Evolutionary conservation across 1,140 invertebrate genomes (phyloP).

Genomic region (Vollenhovia emeryi): DNA sequence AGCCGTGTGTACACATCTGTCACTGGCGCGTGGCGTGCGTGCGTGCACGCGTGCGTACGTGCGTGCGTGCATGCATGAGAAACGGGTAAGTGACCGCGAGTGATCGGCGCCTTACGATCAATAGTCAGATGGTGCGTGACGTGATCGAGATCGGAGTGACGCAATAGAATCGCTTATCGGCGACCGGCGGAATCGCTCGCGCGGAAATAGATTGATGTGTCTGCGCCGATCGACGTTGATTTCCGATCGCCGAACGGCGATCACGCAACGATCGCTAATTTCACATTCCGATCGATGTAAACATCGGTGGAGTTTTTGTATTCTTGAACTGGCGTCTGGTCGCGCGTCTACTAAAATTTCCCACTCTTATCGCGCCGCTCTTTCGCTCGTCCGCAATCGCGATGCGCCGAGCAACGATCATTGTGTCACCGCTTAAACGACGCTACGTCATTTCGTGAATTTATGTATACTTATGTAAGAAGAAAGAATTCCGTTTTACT

Average conservation of each 20-base stretch:
- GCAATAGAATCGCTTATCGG: slow-evolving; percentile 53
- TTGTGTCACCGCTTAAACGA: neutral
- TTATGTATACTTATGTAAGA: neutral
- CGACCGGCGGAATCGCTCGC: neutral
- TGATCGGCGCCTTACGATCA: slow-evolving; percentile 62
- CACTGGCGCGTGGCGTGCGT: neutral
- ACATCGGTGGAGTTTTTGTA: neutral
- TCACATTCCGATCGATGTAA: slow-evolving; percentile 2
- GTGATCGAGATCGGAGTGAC: slow-evolving; percentile 44
- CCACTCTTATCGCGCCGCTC: neutral
- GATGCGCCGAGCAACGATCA: neutral
- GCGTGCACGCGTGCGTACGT: neutral
- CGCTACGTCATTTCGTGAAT: neutral
- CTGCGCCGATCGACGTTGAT: neutral
- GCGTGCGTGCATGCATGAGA: neutral
- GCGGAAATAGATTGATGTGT: slow-evolving; percentile 38
- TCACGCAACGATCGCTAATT: slow-evolving; percentile 3
- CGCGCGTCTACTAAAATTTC: slow-evolving; percentile 20
- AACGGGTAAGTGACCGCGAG: slow-evolving; percentile 74
- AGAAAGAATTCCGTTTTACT: neutral
- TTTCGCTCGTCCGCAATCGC: neutral
- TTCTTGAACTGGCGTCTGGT: neutral
- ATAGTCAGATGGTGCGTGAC: slow-evolving; percentile 31
- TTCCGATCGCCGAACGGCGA: neutral
- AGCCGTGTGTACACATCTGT: neutral